These are phyloP conservation scores for Diploscapter pachys DNA, from an alignment of 1,140 invertebrate species.

Conservation along the genomic window DNA sequence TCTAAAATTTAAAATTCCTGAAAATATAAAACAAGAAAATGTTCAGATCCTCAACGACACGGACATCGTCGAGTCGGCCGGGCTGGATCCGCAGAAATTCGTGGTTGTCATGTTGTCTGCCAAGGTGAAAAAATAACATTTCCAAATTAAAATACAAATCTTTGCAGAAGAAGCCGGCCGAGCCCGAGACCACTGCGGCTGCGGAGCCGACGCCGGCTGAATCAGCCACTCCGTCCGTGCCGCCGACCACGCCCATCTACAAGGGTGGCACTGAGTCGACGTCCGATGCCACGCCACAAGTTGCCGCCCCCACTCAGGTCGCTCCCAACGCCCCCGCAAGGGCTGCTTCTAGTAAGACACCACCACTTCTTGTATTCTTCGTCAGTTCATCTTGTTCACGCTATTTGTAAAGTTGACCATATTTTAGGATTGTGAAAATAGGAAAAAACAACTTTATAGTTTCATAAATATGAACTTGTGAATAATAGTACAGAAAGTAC, in stretches of 20 bases:
- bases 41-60: conserved; percentile 41
- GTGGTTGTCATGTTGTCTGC: conserved; percentile 50
- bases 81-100: conserved; percentile 48
- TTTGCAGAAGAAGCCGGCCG: conserved; percentile 22
- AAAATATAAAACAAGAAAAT: not conserved
- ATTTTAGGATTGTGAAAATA: too few species aligned
- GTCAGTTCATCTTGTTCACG: too few species aligned
- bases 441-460: too few species aligned
- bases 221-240: conserved; percentile 2
- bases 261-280: too few species aligned
- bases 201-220: conserved; percentile 15
- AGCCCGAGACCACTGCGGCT: conserved; percentile 16
- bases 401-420: too few species aligned
- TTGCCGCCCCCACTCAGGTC: conserved; percentile 2
- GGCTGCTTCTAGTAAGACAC: too few species aligned
- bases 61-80: conserved; percentile 36
- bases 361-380: too few species aligned
- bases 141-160: not conserved
- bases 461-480: too few species aligned
- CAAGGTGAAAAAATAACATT: conserved; percentile 22
- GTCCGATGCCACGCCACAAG: not conserved
- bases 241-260: not conserved
- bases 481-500: too few species aligned
- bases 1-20: too few species aligned
- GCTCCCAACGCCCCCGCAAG: not conserved